These are phyloP conservation scores for Berghia stephanieae DNA, from an alignment of 1,140 invertebrate genomes.

Conservation along the genomic window DNA sequence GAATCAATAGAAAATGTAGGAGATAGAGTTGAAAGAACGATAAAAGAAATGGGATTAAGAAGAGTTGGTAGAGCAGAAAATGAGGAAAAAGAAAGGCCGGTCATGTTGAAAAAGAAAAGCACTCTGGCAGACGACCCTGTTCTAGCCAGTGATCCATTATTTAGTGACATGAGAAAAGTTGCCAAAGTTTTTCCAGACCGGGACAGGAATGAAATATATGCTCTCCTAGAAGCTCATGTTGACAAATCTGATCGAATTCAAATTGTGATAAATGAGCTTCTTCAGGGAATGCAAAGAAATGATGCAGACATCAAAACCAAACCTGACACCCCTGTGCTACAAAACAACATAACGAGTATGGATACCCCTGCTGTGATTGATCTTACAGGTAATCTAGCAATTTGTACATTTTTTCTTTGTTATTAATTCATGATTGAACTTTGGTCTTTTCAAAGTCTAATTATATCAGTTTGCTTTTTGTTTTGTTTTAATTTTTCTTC, in stretches of 20 bases:
- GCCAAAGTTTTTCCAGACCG: slow-evolving; percentile 56
- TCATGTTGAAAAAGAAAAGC: slow-evolving; percentile 28
- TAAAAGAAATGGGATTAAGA: slow-evolving; percentile 40
- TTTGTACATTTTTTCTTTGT: no score
- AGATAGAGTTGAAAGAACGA: slow-evolving; percentile 46
- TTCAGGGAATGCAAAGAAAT: no score
- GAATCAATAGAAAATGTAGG: slow-evolving; percentile 10
- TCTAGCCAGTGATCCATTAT: slow-evolving; percentile 49
- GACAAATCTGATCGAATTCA: slow-evolving; percentile 54
- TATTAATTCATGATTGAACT: no score
- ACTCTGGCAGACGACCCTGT: slow-evolving; percentile 38
- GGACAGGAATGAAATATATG: slow-evolving; percentile 61
- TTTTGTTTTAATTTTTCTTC: no score
- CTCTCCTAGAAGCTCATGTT: slow-evolving; percentile 58
- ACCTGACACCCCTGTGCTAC: no score
- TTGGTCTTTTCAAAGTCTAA: no score
- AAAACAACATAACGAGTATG: no score
- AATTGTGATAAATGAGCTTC: slow-evolving; percentile 60
- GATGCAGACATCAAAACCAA: no score
- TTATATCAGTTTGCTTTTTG: no score
- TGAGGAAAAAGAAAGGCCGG: slow-evolving; percentile 24
- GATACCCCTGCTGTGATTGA: no score
- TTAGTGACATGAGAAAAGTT: slow-evolving; percentile 53
- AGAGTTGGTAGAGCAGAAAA: slow-evolving; percentile 19
- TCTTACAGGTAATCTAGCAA: no score